Evolutionary conservation across 2,113 vertebrate genomes (phyloP), one percentile per base, ranked within the genome.

Genomic region (Melanocharis versteri): DNA sequence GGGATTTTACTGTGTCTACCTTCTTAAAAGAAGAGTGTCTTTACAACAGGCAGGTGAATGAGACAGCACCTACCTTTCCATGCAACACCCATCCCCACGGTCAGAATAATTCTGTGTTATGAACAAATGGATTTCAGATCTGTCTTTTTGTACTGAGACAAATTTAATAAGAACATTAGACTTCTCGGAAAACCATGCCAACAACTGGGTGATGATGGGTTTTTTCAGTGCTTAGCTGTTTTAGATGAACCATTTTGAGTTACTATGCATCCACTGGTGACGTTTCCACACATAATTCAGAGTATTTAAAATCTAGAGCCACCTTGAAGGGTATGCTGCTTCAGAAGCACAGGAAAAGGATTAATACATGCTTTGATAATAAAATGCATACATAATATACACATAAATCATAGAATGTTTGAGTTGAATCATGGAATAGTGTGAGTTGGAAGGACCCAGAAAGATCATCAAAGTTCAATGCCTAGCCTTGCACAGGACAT

Each of bases 121-220:
- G 21, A 58, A 44, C 11, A 81, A 81, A 88, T 22, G 1, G 11
- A 48, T 72, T 91, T 81, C 79, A 44, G 21, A 39, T 39, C 57
- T 90, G 11, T 54, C 33, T 53, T 68, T 68, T n/a, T 73, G 13
- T 48, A 50, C 24, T 44, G 39, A 77, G 21, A 72, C 11, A 64
- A 89, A 82, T 54, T 58, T 30, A 21, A 54, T 40, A 40, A 9
- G 27, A 47, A 42, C 5, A 15, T 45, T 48, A 28, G 21, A 45
- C 28, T 78, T 91, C 15, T 68, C 10, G 40, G 33, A 48, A 93
- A 85, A 58, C 13, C 28, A 7, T 62, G n/a, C 24, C 24, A 58
- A 4, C 21, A 4, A 15, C 0, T 73, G 15, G 17, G 14, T 42
- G 21, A 42, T 20, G 9, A 50, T 35, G 10, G 5, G 1, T 15